Base-by-base conservation (phyloP, 2,888 invertebrate genomes). In the Amphiduros pacificus region DNA sequence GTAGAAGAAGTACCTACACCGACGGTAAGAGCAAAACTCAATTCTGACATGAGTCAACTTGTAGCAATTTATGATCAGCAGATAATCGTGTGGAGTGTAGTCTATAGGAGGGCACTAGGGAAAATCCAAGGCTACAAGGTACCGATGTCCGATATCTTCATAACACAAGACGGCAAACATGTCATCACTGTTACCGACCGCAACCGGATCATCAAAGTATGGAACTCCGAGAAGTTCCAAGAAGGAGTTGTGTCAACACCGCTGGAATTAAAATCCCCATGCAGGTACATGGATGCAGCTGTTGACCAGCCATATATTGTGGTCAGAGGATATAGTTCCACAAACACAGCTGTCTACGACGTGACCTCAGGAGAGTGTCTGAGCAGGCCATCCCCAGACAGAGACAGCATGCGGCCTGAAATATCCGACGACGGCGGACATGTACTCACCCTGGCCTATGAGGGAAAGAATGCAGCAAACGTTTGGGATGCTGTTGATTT, bases 401-500 rank as follows among this genome's bases (percentile, higher is more conserved):
- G 62, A 53, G 70, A 71, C 41, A 65, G 59, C 9, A 68, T 69
- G 69, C 49, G 58, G 36, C 72, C 73, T 11, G 32, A 36, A 2
- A 55, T 73, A 2, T 64, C 71, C 2, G 55, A 60, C 14, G 69
- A 72, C 65, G 73, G 73, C 11, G 65, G 64, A 56, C 69, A 71
- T 60, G 68, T 65, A 20, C 66, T 72, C 20, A 50, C 72, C 2
- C 53, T 69, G 53, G 71, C 71, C 40, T 71, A 70, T 48, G 48
- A 66, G 36, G n/a, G n/a, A n/a, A n/a, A n/a, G n/a, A 61, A 62
- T 2, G 67, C 66, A 0, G 55, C 51, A 9, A 67, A n/a, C n/a
- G 64, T 36, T 41, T 74, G 5, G 71, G 67, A 36, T 53, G 71
- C 1, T 74, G n/a, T 71, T 70, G 64, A 70, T 54, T 61, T 68